Conservation (phyloP, 2,113 vertebrate genomes). For the Odocoileus virginianus region DNA sequence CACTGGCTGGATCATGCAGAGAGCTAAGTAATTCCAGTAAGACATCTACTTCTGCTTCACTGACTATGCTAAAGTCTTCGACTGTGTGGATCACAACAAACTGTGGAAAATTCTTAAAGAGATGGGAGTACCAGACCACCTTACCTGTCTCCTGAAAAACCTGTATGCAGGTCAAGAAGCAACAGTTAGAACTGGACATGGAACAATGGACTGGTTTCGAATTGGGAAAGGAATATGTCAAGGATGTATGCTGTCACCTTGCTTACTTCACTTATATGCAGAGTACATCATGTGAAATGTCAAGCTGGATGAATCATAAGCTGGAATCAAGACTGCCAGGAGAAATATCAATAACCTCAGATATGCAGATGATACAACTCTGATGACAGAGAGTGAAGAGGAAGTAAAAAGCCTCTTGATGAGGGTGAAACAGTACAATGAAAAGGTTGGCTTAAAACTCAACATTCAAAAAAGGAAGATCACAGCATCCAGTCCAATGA, state of each 20-base stretch:
- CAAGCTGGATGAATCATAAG: background rate
- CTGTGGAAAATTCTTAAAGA: background rate
- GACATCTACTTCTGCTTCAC: background rate
- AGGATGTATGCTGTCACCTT: background rate
- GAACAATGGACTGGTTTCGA: background rate
- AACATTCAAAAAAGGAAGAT: background rate
- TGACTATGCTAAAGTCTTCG: background rate
- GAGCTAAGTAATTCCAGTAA: background rate
- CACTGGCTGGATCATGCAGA: background rate
- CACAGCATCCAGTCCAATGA: background rate
- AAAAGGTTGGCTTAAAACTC: background rate
- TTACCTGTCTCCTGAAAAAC: background rate
- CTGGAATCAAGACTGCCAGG: background rate
- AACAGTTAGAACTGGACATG: background rate
- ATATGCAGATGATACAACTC: background rate
- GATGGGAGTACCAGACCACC: background rate
- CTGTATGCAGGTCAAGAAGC: background rate
- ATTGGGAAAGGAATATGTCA: background rate
- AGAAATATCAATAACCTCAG: background rate
- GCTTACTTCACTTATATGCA: background rate
- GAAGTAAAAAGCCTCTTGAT: background rate
- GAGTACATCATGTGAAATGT: background rate
- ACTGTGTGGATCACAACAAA: background rate
- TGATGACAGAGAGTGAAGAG: background rate
- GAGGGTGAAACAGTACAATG: background rate